Conservation (phyloP, 1,140 invertebrate genomes). For the Nasonia vitripennis region DNA sequence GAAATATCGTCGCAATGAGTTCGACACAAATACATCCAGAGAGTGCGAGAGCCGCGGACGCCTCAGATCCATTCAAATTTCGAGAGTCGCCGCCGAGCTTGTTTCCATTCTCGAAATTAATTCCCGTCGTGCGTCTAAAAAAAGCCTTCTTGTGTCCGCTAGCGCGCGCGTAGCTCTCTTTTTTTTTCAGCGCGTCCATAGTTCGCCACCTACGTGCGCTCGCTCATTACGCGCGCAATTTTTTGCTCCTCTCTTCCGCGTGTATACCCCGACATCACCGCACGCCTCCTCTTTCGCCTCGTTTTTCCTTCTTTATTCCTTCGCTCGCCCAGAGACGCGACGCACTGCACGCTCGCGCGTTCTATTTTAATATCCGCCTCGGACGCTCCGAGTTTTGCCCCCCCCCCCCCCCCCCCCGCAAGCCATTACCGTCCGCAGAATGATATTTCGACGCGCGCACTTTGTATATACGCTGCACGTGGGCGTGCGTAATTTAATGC, state of each 20-base stretch:
- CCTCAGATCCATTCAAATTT: neutral
- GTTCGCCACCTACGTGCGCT: neutral
- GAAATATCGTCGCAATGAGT: neutral
- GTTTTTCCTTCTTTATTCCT: conserved; percentile 5
- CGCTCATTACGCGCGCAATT: conserved; percentile 25
- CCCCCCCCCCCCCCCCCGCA: neutral
- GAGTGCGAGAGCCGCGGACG: too few species aligned
- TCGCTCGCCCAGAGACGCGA: neutral
- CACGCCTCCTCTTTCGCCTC: neutral
- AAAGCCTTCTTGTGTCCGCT: neutral
- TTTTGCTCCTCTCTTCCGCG: conserved; percentile 5
- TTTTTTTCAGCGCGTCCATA: conserved; percentile 1
- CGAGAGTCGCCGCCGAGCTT: neutral
- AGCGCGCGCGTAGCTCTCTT: neutral
- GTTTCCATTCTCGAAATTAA: conserved; percentile 6
- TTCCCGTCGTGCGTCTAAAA: neutral
- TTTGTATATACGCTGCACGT: neutral
- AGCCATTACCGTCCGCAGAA: neutral
- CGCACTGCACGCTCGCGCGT: neutral
- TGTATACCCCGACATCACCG: neutral
- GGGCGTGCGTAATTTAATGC: neutral
- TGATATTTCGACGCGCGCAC: neutral
- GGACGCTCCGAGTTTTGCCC: neutral
- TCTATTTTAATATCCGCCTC: neutral
- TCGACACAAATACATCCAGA: neutral